Base-by-base conservation (phyloP, 2,888 invertebrate genomes). In the Tetragnatha montana region DNA sequence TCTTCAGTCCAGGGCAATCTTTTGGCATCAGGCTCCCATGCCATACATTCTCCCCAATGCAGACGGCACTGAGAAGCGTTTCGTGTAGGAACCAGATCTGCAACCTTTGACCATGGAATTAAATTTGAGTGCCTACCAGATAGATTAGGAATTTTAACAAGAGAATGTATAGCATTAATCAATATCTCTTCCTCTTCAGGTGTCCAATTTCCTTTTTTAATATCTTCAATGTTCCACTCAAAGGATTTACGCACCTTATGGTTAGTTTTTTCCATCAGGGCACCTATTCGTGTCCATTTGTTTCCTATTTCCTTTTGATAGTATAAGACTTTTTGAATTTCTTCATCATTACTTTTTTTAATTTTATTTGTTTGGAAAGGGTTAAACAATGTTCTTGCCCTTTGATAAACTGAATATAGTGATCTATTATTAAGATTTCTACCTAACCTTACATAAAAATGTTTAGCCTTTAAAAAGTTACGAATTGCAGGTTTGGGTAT, bases 391-490 rank as follows among this genome's bases (percentile, higher is more conserved):
- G 1, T 21, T 69, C 84, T 35, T 49, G 84, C 84, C 49, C 49
- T 76, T 17, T 8, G 8, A 75, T 84, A 84, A 14, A 84, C 49
- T n/a, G 19, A 69, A 60, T 19, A 47, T 14, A 84, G 76, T 70
- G 75, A 8, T 84, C 84, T 8, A 12, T 75, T 49, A 14, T 47
- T 47, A 49, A 84, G 47, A 35, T 69, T 76, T 69, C 76, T 69
- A 69, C 75, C 84, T 10, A 84, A 50, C 19, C 84, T 68, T 7
- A 76, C 69, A 49, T 69, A 84, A 69, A 84, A 84, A 69, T 84
- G 84, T 49, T 84, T 84, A 1, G 76, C 75, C 21, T n/a, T 84
- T 10, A 68, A 6, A 60, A 84, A 84, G 0, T 47, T 47, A 0
- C 8, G 0, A 19, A 84, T 6, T 8, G 69, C 49, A 4, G 60